These are phyloP conservation scores for Grammomys surdaster DNA, from an alignment of 2,113 vertebrate species.

Conservation along the genomic window DNA sequence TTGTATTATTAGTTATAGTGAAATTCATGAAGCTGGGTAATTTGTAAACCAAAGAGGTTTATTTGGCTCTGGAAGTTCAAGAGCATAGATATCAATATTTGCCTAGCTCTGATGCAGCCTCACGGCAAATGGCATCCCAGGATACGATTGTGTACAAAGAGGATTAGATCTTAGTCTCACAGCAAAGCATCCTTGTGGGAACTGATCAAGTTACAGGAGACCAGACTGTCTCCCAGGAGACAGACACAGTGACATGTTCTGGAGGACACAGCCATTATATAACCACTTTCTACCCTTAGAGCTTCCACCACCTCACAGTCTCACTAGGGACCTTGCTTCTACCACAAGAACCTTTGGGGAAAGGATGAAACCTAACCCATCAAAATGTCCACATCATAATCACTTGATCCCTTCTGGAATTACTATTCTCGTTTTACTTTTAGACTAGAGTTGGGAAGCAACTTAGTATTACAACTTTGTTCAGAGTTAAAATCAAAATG, in stretches of 20 bases:
- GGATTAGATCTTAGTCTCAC: neutral
- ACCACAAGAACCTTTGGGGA: neutral
- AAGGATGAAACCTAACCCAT: no score
- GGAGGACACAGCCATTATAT: neutral
- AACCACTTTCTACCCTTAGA: neutral
- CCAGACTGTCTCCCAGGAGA: neutral
- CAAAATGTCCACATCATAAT: neutral
- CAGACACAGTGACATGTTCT: neutral
- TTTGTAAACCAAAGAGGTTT: neutral
- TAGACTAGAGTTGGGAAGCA: neutral
- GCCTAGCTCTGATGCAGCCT: neutral
- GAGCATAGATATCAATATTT: neutral
- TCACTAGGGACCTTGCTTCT: neutral
- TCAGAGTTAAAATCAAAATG: slow-evolving; percentile 30
- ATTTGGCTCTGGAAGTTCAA: neutral
- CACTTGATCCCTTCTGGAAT: neutral
- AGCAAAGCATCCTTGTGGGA: neutral
- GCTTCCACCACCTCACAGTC: no score
- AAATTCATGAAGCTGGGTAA: neutral
- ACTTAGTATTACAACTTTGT: neutral
- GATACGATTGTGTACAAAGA: neutral
- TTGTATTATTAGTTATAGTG: neutral
- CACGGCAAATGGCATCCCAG: neutral
- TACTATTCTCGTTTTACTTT: neutral
- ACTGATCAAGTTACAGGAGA: neutral